These are phyloP conservation scores for Stylophora pistillata DNA, from an alignment of 64 coral and sea anemone genomes.

Conservation along the genomic window DNA sequence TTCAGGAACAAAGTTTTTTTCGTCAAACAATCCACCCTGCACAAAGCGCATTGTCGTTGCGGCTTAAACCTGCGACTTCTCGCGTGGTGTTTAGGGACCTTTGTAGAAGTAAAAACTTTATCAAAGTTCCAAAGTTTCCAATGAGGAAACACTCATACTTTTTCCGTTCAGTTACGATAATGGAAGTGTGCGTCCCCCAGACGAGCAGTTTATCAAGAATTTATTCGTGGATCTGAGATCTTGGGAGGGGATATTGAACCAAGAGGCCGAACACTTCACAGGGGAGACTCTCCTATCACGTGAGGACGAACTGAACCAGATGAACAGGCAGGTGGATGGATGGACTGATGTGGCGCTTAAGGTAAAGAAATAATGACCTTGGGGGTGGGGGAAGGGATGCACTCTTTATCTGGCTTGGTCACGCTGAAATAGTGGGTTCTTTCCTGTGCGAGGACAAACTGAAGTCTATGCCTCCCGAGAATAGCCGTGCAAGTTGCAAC, in stretches of 20 bases:
- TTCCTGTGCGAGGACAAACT: too few species aligned
- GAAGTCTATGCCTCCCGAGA: too few species aligned
- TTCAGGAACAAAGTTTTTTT: too few species aligned
- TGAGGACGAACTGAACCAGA: constrained; percentile 83
- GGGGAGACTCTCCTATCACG: constrained; percentile 78
- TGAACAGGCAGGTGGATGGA: constrained; percentile 88
- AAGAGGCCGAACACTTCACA: constrained; percentile 84
- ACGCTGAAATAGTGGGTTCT: too few species aligned
- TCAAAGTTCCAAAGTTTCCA: not conserved
- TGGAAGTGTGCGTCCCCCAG: constrained; percentile 72
- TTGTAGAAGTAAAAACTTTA: too few species aligned
- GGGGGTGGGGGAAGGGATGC: not conserved
- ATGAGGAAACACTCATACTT: not conserved
- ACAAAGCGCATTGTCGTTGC: too few species aligned
- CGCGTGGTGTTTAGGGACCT: too few species aligned
- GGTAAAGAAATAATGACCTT: constrained; percentile 13
- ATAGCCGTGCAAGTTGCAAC: too few species aligned
- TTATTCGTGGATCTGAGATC: constrained; percentile 72
- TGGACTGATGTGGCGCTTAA: constrained; percentile 96
- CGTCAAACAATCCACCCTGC: too few species aligned
- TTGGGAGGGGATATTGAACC: constrained; percentile 78
- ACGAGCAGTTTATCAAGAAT: constrained; percentile 59
- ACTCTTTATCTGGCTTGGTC: not conserved
- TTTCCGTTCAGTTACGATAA: constrained; percentile 72
- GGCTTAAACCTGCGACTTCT: too few species aligned